These are phyloP conservation scores for Lacerta agilis DNA, from an alignment of 2,797 vertebrate species.

Conservation along the genomic window DNA sequence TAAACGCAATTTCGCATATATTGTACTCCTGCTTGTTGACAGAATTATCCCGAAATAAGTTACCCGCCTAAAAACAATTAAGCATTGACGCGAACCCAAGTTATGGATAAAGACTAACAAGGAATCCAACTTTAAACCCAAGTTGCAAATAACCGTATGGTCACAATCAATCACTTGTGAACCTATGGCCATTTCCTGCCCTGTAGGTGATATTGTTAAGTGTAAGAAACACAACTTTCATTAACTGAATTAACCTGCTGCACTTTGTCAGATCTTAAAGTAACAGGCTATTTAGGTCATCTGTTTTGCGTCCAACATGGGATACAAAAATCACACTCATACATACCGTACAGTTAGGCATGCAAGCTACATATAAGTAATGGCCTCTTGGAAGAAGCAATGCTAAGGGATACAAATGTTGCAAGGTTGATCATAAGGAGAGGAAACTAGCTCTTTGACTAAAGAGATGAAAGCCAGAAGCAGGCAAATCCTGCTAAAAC, in stretches of 20 bases:
- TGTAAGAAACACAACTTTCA: no score
- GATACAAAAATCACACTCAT: neutral
- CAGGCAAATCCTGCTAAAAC: neutral
- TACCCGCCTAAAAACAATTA: neutral
- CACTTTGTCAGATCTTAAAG: neutral
- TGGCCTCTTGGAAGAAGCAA: neutral
- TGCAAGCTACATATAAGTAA: neutral
- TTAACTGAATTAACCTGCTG: neutral
- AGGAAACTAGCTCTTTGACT: neutral
- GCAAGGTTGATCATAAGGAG: neutral
- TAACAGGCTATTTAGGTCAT: neutral
- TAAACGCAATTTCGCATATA: neutral
- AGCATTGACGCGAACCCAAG: neutral
- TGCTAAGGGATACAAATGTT: neutral
- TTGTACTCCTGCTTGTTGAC: neutral
- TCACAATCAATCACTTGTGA: neutral
- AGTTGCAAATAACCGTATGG: neutral
- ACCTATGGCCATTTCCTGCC: neutral
- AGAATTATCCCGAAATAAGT: neutral
- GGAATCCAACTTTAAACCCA: neutral
- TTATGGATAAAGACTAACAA: neutral
- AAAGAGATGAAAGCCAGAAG: neutral
- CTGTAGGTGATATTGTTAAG: neutral
- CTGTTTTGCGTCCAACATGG: neutral
- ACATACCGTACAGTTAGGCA: no score